Evolutionary conservation across 1,140 invertebrate genomes (phyloP).

Genomic region (Caenorhabditis inopinata): DNA sequence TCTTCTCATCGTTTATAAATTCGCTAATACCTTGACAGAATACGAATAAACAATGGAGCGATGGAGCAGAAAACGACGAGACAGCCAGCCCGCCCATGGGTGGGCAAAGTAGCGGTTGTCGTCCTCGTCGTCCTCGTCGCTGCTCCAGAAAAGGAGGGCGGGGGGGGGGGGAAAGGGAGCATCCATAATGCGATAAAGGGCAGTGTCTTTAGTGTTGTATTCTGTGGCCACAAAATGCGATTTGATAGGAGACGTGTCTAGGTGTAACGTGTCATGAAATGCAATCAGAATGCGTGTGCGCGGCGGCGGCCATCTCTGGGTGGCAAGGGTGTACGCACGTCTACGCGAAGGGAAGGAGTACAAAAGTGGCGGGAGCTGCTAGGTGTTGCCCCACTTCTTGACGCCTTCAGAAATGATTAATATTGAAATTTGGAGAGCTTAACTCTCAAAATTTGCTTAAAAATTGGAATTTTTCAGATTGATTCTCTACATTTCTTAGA

Average conservation of each 20-base stretch:
- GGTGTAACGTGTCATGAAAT: constrained; percentile 32
- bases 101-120: background rate
- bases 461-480: no score
- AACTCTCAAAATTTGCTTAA: no score
- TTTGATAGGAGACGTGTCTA: background rate
- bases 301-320: no score
- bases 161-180: background rate
- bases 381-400: no score
- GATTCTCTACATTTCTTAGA: no score
- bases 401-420: no score
- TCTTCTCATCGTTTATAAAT: constrained; percentile 26
- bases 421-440: no score
- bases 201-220: background rate
- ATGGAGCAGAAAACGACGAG: background rate
- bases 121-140: background rate
- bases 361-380: no score
- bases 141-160: background rate
- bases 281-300: constrained; percentile 31
- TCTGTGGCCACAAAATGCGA: background rate
- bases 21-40: constrained; percentile 34
- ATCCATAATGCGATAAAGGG: constrained; percentile 34
- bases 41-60: constrained; percentile 25
- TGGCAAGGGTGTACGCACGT: no score
- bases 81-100: background rate
- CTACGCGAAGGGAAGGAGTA: no score